Base-by-base conservation (phyloP, 2,888 invertebrate genomes). In the Tachystola acroxantha region DNA sequence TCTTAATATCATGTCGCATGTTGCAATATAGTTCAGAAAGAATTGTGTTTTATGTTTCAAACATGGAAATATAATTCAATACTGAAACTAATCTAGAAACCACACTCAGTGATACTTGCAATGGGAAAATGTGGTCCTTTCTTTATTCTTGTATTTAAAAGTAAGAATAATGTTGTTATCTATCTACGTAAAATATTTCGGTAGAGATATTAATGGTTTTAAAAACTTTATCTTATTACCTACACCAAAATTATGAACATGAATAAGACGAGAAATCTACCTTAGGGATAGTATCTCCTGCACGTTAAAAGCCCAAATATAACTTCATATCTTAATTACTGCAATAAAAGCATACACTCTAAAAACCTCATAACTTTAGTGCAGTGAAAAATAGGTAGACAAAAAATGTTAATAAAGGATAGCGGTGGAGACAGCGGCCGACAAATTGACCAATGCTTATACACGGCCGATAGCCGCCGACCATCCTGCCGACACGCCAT, bases 241-340 rank as follows among this genome's bases (percentile, higher is more conserved):
- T 10, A 9, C 9, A 33, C 40, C 45, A 37, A 53, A 62, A 50
- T 52, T 64, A 66, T 64, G 51, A 66, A 54, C 50, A 54, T 50
- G 46, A 34, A 16, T 24, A 24, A 16, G 51, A 29, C 50, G 46
- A 57, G 53, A 54, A 61, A 58, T 57, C 55, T 53, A 49, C 53
- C 54, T 47, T 43, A 38, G 35, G 57, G 63, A 66, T 66, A 69
- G 59, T 62, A 60, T 55, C 54, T 57, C 47, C 50, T 50, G 52
- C 16, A 16, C 62, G 67, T 71, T 82, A 80, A 84, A 82, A 82
- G 82, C 79, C 53, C 64, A 63, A 64, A 70, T 68, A 72, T 73
- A 64, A 72, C 59, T 62, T 60, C 62, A 68, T 81, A 85, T 85
- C 84, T 85, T 73, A 81, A 84, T 80, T 76, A 72, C 82, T 64